Evolutionary conservation across 53 echinoderm and acorn worm genomes (phyloP).

Genomic region (Echinometra lucunter): DNA sequence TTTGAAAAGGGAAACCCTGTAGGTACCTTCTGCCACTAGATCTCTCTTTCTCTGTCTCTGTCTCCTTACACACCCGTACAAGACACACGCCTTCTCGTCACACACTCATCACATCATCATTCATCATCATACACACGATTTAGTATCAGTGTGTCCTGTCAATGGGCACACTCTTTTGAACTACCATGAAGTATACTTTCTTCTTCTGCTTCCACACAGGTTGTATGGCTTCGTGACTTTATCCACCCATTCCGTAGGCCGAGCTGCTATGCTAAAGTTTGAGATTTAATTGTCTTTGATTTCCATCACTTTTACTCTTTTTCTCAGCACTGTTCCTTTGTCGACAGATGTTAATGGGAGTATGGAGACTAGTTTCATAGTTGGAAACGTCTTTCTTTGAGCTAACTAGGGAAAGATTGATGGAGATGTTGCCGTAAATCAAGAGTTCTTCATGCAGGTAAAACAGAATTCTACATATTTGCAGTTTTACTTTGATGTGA

Average conservation of each 20-base stretch:
- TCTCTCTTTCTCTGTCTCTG: neutral
- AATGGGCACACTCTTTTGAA: neutral
- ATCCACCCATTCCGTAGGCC: neutral
- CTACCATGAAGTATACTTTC: neutral
- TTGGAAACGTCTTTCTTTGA: neutral
- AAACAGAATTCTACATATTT: neutral
- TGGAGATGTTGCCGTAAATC: neutral
- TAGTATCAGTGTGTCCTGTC: neutral
- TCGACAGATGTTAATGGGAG: neutral
- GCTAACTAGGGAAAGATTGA: neutral
- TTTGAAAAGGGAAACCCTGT: slow-evolving; percentile 34
- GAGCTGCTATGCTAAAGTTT: neutral
- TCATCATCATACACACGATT: neutral
- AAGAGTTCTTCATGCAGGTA: neutral
- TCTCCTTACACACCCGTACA: slow-evolving; percentile 12
- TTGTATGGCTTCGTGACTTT: slow-evolving; percentile 31
- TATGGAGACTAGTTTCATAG: neutral
- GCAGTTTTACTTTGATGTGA: neutral
- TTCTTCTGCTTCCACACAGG: neutral
- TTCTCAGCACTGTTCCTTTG: neutral
- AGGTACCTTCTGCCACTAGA: neutral
- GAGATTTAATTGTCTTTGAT: neutral
- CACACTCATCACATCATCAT: neutral
- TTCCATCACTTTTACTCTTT: neutral
- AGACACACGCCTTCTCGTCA: neutral